A percentile compares a stretch with the other conserved stretches of the same genome.
Evolutionary conservation across 2,888 invertebrate genomes (phyloP).

Genomic region (Drosophila mercatorum): DNA sequence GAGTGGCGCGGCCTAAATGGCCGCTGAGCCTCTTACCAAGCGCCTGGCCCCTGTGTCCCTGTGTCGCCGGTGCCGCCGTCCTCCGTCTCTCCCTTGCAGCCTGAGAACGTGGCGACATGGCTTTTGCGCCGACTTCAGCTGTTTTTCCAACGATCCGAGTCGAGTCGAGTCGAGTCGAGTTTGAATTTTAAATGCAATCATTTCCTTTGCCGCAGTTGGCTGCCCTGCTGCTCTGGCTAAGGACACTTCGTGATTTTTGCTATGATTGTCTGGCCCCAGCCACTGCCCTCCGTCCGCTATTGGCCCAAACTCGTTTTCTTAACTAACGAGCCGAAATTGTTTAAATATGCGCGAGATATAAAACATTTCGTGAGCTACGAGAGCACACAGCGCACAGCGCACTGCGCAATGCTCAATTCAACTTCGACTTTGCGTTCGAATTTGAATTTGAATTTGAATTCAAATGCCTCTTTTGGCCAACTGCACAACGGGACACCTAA

Average conservation of each 20-base stretch:
- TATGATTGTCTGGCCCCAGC: conserved; percentile 68
- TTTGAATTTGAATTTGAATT: conserved; percentile 22
- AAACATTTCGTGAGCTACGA: conserved; percentile 73
- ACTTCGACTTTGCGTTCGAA: conserved; percentile 26
- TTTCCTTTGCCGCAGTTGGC: conserved; percentile 76
- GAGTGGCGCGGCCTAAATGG: conserved; percentile 73
- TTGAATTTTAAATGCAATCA: conserved; percentile 84
- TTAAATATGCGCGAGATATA: conserved; percentile 72
- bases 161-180: conserved; percentile 70
- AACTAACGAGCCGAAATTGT: conserved; percentile 73
- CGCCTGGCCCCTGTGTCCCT: conserved; percentile 5
- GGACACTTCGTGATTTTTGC: conserved; percentile 78
- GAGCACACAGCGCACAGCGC: conserved; percentile 24
- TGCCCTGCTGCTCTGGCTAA: conserved; percentile 51
- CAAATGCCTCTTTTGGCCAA: conserved; percentile 30
- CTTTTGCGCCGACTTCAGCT: conserved; percentile 77
- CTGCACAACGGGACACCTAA: conserved; percentile 58
- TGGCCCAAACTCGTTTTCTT: conserved; percentile 41
- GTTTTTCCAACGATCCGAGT: conserved; percentile 60
- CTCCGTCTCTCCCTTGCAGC: conserved; percentile 19
- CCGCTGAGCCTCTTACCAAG: conserved; percentile 49
- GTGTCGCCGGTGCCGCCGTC: neutral
- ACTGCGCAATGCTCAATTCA: conserved; percentile 35
- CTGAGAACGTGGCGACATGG: conserved; percentile 60
- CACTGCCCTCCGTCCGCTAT: conserved; percentile 25